phyloP scores from a whole-genome alignment of 2,113 vertebrate species.

The Epinephelus fuscoguttatus region DNA sequence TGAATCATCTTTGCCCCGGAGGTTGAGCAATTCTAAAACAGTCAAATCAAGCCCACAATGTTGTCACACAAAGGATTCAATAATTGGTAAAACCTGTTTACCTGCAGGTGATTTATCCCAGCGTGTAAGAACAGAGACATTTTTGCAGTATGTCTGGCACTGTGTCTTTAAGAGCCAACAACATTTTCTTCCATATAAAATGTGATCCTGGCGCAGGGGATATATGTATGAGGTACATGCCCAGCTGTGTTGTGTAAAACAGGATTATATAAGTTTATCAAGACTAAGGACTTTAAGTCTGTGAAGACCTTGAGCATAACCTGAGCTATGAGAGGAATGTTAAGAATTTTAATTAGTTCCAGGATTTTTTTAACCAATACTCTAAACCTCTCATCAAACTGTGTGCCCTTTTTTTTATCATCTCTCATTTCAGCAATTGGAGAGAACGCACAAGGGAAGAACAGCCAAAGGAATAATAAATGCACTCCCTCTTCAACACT shows the following conservation, averaged over 20 bases:
- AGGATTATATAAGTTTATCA: constrained; percentile 85
- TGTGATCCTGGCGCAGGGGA: constrained; percentile 44
- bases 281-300: constrained; percentile 80
- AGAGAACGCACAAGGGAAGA: constrained; percentile 13
- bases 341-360: constrained; percentile 86
- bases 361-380: constrained; percentile 74
- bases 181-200: constrained; percentile 60
- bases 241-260: constrained; percentile 80
- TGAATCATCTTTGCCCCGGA: constrained; percentile 29
- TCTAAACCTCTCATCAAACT: constrained; percentile 67
- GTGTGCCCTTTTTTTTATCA: constrained; percentile 31
- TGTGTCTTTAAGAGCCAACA: constrained; percentile 44
- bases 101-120: constrained; percentile 50
- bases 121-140: constrained; percentile 42
- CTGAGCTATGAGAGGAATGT: constrained; percentile 81
- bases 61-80: constrained; percentile 26
- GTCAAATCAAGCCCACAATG: background rate
- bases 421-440: constrained; percentile 54
- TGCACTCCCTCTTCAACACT: background rate
- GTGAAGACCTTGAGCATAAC: constrained; percentile 80
- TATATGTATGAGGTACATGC: constrained; percentile 48
- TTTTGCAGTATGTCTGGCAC: constrained; percentile 25
- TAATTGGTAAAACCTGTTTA: constrained; percentile 70
- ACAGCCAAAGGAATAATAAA: constrained; percentile 29
- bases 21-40: constrained; percentile 41